Base-by-base conservation (phyloP, 2,113 vertebrate genomes). In the Sapajus apella region DNA sequence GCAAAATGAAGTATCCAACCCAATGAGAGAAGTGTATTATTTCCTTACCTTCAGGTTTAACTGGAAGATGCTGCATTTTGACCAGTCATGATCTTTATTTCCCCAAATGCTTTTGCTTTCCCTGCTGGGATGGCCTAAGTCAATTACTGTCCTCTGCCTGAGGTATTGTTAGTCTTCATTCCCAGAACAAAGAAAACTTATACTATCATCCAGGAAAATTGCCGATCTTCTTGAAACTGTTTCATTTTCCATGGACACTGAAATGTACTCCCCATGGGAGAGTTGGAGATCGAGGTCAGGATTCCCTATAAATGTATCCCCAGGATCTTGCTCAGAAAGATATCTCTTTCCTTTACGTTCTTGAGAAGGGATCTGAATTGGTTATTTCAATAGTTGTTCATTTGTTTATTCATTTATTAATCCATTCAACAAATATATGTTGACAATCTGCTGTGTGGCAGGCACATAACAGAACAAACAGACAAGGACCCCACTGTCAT, bases 21-120 rank as follows among this genome's bases (percentile, higher is more conserved):
- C 6, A 43, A 81, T 0, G 0, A 95, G 89, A 83, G 91, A 98
- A 72, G 1, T 75, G 86, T 0, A 0, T 86, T 56, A 76, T 91
- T 97, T 96, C 94, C 61, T 13, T 20, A 89, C 81, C 90, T 97
- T 96, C 80, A 87, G 55, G 55, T 96, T 97, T 93, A 91, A 96
- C 83, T 97, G 8, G 0, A 21, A 64, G 64, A 81, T 87, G 85
- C 87, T 68, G 35, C 7, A 18, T 7, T 91, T 64, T 91, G 81
- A 92, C 96, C 77, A 97, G 37, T 27, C 90, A 66, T 1, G 37
- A 73, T 83, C 86, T 95, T 97, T 30, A 81, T 94, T 98, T 86
- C 47, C 94, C 72, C 85, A 9, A 6, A 7, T 89, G 80, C 72
- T 92, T 96, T 88, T 96, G 55, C 70, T 84, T 94, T 92, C 32